Base-by-base conservation (phyloP, 2,888 invertebrate genomes). In the Trichacis sp. region DNA sequence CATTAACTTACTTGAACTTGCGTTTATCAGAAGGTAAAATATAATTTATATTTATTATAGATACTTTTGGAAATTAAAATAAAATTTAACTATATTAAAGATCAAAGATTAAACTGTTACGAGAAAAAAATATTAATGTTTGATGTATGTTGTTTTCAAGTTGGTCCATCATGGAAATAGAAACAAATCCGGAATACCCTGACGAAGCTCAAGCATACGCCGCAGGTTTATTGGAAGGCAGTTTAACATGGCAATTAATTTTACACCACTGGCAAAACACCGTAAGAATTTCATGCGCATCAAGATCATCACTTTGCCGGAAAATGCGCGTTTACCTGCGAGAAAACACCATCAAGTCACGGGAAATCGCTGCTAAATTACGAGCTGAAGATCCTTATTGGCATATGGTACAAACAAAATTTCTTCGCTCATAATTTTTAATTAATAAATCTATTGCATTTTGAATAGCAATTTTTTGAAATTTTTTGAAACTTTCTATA, bases 141-240 rank as follows among this genome's bases (percentile, higher is more conserved):
- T n/a, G n/a, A n/a, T n/a, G n/a, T 15, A 17, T 20, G 30, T 40
- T 42, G 3, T 24, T 24, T 24, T 3, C 4, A 24, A 20, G 94
- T 57, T 95, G 95, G 94, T 91, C 93, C 14, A 88, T 90, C 71
- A 85, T 95, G 60, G 93, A 94, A 85, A 89, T 95, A 43, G 91
- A 93, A 85, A 93, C 94, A 0, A 90, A 91, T 71, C 86, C 88
- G 18, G 87, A 87, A 2, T 93, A 90, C 82, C 89, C 91, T 0
- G 95, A 95, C 81, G 88, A 89, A 73, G 88, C 92, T 42, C 96
- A 96, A 85, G 94, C 95, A 0, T 94, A 91, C 82, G 92, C 93
- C 1, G 95, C 96, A 1, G 96, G 96, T 3, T 87, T 93, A 40
- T 88, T 93, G 0, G 96, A 96, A 83, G 96, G 95, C 0, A 90